A percentile compares a stretch with the other conserved stretches of the same genome.
phyloP scores from a whole-genome alignment of 1,140 invertebrate species.

The Medauroidea extradentata region DNA sequence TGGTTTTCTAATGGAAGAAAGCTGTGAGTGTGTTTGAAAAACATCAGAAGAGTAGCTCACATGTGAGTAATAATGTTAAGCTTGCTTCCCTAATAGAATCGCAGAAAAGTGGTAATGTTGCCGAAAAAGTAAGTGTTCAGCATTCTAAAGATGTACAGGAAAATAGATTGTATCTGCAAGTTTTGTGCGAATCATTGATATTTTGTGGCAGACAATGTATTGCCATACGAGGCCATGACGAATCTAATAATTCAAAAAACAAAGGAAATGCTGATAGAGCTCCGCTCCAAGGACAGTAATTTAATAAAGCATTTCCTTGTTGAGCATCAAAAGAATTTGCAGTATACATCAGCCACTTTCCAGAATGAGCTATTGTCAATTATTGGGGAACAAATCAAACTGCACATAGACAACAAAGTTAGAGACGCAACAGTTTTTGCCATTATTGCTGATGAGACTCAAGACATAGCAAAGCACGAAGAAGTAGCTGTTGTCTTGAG shows the following conservation, averaged over 20 bases:
- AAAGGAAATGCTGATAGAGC: constrained; percentile 1
- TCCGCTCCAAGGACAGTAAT: neutral
- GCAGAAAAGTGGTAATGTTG: neutral
- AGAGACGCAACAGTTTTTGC: constrained; percentile 7
- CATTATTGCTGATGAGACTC: constrained; percentile 11
- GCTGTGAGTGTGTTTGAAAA: neutral
- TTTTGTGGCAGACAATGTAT: constrained; percentile 9
- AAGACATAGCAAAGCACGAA: constrained; percentile 12
- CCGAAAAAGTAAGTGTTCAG: neutral
- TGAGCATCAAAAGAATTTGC: constrained; percentile 6
- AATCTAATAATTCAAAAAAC: constrained; percentile 1
- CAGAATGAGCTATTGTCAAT: constrained; percentile 1
- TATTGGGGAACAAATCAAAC: neutral
- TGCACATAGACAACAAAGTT: neutral
- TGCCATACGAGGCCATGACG: constrained; percentile 4
- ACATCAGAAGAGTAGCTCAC: neutral
- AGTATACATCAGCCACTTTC: neutral
- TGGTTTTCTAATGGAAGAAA: constrained; percentile 1
- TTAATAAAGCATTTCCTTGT: neutral
- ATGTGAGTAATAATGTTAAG: constrained; percentile 1
- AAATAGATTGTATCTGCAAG: neutral
- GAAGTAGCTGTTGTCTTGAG: constrained; percentile 12
- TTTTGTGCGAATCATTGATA: constrained; percentile 1
- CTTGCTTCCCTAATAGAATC: neutral
- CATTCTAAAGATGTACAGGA: neutral